These are phyloP conservation scores for Campaea margaritaria DNA, from an alignment of 2,888 invertebrate genomes.

Conservation along the genomic window DNA sequence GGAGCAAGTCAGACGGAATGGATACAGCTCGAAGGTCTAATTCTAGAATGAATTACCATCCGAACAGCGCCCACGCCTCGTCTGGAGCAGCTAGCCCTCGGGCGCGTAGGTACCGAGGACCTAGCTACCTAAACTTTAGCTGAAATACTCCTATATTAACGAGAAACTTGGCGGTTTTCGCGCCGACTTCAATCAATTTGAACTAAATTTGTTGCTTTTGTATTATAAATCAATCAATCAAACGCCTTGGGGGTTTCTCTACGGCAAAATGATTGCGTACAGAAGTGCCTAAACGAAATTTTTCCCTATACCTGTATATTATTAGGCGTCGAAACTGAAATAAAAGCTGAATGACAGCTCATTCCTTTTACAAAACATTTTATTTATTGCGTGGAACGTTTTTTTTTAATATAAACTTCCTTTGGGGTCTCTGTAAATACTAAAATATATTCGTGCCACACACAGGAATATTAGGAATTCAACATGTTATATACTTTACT, in stretches of 20 bases:
- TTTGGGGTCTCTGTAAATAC: too few species aligned
- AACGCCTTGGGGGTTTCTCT: not conserved
- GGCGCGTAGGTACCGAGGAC: slow-evolving; percentile 21
- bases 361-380: too few species aligned
- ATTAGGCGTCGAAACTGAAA: too few species aligned
- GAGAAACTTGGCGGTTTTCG: slow-evolving; percentile 23
- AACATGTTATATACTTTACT: too few species aligned
- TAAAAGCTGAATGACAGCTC: too few species aligned
- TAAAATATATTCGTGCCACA: too few species aligned
- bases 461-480: too few species aligned
- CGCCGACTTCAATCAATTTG: slow-evolving; percentile 22
- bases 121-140: slow-evolving; percentile 7
- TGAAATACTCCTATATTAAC: slow-evolving; percentile 20
- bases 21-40: slow-evolving; percentile 38
- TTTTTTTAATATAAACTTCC: too few species aligned
- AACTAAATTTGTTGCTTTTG: slow-evolving; percentile 10
- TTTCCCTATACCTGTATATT: too few species aligned
- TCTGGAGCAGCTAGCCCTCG: slow-evolving; percentile 31
- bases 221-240: slow-evolving; percentile 20
- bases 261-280: not conserved
- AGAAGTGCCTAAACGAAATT: too few species aligned
- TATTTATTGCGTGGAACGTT: too few species aligned
- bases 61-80: slow-evolving; percentile 36
- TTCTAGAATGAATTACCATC: slow-evolving; percentile 45
- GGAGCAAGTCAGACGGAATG: slow-evolving; percentile 44